These are phyloP conservation scores for Polymixis flavicincta DNA, from an alignment of 2,888 invertebrate genomes.

Conservation along the genomic window DNA sequence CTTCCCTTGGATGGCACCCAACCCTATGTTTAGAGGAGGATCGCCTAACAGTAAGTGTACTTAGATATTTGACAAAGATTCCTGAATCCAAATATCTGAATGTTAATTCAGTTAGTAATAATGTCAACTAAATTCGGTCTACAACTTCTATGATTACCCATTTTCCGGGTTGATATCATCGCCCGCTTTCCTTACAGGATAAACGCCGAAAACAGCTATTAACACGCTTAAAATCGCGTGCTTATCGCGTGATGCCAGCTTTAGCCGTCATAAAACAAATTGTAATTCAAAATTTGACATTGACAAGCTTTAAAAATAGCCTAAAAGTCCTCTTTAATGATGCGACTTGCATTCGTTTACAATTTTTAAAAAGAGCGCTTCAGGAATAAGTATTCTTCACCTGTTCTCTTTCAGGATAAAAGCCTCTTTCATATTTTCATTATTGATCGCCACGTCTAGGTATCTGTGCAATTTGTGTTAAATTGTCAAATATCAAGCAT, in stretches of 20 bases:
- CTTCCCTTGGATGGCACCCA: conserved; percentile 92
- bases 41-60: conserved; percentile 91
- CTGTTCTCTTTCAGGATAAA: not conserved
- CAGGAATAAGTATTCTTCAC: not conserved
- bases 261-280: not conserved
- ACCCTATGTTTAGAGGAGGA: conserved; percentile 90
- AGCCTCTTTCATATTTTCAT: not conserved
- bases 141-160: not conserved
- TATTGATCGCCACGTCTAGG: not conserved
- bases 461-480: not conserved
- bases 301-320: not conserved
- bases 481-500: not conserved
- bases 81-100: not conserved
- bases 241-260: not conserved
- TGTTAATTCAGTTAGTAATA: not conserved
- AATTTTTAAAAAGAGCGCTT: not conserved
- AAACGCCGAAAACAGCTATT: not conserved
- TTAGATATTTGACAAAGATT: not conserved
- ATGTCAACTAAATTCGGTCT: not conserved
- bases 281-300: not conserved
- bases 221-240: not conserved
- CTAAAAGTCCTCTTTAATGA: not conserved
- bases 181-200: conserved; percentile 13
- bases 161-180: conserved; percentile 11
- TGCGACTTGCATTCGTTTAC: not conserved